phyloP scores from a whole-genome alignment of 2,113 vertebrate genomes.

The Puffinus mauretanicus region DNA sequence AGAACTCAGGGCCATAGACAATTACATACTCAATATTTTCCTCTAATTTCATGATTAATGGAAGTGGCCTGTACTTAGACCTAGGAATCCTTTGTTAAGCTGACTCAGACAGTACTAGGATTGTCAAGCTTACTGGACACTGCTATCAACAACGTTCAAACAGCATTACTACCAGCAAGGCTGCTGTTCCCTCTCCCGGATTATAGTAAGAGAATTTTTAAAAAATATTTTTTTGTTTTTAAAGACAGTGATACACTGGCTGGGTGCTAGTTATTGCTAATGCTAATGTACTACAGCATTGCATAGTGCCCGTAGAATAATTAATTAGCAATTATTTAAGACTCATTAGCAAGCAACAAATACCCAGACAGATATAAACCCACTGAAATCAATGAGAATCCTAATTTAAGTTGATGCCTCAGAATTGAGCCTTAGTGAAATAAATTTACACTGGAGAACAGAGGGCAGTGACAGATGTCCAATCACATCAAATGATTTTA shows the following conservation, averaged over 20 bases:
- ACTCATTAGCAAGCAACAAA: neutral
- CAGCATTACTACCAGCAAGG: neutral
- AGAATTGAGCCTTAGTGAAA: neutral
- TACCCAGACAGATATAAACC: neutral
- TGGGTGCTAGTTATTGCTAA: neutral
- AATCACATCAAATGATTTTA: neutral
- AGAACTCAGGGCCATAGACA: neutral
- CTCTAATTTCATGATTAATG: slow-evolving; percentile 7
- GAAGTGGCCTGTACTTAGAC: neutral
- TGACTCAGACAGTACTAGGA: neutral
- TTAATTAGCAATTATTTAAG: neutral
- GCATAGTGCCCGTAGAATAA: neutral
- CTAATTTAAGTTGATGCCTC: neutral
- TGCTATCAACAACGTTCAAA: neutral
- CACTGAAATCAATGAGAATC: neutral
- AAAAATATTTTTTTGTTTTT: neutral
- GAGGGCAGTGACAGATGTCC: neutral
- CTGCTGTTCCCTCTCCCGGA: neutral
- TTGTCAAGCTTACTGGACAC: neutral
- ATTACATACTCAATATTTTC: neutral
- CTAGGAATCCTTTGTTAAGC: neutral
- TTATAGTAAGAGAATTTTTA: neutral
- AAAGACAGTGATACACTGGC: neutral
- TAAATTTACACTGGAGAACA: neutral
- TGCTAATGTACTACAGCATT: neutral